Conservation (phyloP, 1,140 invertebrate genomes). For the Drosophila insularis region DNA sequence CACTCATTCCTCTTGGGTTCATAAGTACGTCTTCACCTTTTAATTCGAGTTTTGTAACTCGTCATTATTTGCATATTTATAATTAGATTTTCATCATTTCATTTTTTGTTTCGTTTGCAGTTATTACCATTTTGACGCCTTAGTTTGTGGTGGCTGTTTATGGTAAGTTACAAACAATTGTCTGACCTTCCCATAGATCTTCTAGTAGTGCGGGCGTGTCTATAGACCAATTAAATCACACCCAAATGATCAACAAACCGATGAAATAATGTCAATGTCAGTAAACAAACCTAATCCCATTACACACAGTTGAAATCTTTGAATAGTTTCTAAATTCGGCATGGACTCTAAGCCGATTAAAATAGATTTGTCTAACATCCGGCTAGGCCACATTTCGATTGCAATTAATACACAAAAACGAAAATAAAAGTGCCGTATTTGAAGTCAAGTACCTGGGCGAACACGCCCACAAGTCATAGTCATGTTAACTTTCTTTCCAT, state of each 20-base stretch:
- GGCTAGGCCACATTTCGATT: constrained; percentile 2
- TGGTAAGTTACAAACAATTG: constrained; percentile 58
- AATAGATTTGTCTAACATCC: constrained; percentile 7
- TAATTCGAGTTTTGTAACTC: constrained; percentile 46
- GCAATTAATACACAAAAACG: constrained; percentile 45
- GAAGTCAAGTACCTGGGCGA: constrained; percentile 9
- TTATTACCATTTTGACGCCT: constrained; percentile 45
- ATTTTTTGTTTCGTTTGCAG: constrained; percentile 36
- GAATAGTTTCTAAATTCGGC: constrained; percentile 6
- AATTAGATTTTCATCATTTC: neutral
- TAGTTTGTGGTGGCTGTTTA: constrained; percentile 65
- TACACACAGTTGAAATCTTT: constrained; percentile 17
- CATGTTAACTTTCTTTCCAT: constrained; percentile 38
- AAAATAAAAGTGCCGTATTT: neutral
- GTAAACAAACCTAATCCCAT: constrained; percentile 28
- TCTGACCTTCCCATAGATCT: constrained; percentile 34
- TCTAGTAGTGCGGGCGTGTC: constrained; percentile 46
- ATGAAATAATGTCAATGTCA: constrained; percentile 78
- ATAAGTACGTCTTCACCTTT: constrained; percentile 23
- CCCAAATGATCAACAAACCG: constrained; percentile 58
- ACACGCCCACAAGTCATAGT: constrained; percentile 8
- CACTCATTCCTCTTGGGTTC: neutral
- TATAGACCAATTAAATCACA: constrained; percentile 53
- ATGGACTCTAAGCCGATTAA: neutral
- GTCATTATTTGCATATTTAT: constrained; percentile 54